A percentile compares a stretch with the other conserved stretches of the same genome.
Evolutionary conservation across 2,113 vertebrate genomes (phyloP).

Genomic region (Probosciger aterrimus): DNA sequence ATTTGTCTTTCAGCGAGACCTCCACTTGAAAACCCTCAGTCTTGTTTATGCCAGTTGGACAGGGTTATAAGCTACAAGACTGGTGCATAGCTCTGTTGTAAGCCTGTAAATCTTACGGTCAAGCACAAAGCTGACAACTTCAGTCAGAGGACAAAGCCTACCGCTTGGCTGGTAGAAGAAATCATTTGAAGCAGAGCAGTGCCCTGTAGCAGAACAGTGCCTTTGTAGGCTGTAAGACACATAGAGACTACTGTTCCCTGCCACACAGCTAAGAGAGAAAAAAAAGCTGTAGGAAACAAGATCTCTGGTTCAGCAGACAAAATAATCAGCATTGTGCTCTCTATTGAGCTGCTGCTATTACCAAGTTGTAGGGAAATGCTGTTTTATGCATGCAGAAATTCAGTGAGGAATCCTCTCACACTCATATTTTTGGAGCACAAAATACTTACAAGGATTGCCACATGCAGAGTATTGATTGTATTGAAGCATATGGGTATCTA

Average conservation of each 20-base stretch:
- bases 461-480: neutral
- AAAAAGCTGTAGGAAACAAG: neutral
- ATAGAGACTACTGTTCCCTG: neutral
- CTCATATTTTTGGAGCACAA: neutral
- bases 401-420: neutral
- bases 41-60: neutral
- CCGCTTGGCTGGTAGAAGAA: neutral
- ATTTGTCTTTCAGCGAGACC: neutral
- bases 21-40: neutral
- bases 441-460: neutral
- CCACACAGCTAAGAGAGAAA: neutral
- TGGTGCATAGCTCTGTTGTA: neutral
- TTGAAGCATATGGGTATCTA: neutral
- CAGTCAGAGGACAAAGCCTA: neutral
- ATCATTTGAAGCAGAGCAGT: neutral
- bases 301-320: neutral
- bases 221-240: neutral
- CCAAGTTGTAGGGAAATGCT: neutral
- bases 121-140: neutral
- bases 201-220: neutral
- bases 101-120: slow-evolving; percentile 5
- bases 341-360: neutral
- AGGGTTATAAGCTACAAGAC: neutral
- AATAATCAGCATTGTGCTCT: neutral
- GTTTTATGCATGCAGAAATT: neutral